Evolutionary conservation across 2,888 invertebrate species (phyloP), one percentile per base, ranked within the genome.

Genomic region (Nomada flava): DNA sequence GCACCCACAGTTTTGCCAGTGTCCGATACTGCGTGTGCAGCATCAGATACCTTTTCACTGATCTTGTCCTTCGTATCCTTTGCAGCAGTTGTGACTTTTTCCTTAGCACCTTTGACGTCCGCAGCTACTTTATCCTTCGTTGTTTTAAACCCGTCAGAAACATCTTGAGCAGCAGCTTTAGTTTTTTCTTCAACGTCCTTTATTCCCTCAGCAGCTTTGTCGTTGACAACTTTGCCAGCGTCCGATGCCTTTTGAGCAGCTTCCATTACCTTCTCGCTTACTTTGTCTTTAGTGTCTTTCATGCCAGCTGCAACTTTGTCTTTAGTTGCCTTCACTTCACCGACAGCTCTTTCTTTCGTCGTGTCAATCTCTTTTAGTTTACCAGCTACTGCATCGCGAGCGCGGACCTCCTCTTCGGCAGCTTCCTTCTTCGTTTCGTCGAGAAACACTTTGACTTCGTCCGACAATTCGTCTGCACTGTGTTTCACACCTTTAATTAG

Each of bases 181-280:
- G 68, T 44, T 94, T 89, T 95, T 94, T 20, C 94, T 93, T 89
- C 94, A 94, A 94, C 95, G 94, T 11, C 94, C 94, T 90, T 95
- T 94, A 94, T 94, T 94, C 83, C 83, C 42, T 71, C 75, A 0
- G 77, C 82, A 1, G 84, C 76, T 23, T 81, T 86, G 0, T 83
- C 79, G 2, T 67, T 67, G 0, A 59, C 78, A 2, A 50, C 77
- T 23, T 76, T 74, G 42, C 86, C 83, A 42, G 82, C 36, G 3
- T 76, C 73, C 2, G 52, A 44, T 0, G 64, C 47, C 18, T 29
- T 77, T 2, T 71, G 62, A 0, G 52, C 26, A 0, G 72, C 82
- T 2, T 57, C 85, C 2, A 74, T 78, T 5, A 84, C 53, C 47
- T 86, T 83, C 7, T 80, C 71, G 11, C 36, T 23, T 0, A 76